Conservation (phyloP, 2,888 invertebrate genomes). For the Parapristionchus giblindavisi region DNA sequence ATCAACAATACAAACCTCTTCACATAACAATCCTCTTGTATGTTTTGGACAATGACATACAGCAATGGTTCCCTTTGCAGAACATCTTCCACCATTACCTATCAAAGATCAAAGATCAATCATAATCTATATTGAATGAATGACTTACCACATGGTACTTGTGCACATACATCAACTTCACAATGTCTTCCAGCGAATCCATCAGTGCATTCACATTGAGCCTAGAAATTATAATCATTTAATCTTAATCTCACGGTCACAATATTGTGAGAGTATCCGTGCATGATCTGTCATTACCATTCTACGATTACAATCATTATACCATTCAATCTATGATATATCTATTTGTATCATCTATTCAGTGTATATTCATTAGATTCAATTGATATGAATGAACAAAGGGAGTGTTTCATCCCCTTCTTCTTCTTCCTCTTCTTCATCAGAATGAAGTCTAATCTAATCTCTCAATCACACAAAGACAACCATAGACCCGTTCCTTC, state of each 20-base stretch:
- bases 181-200: slow-evolving; percentile 35
- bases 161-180: slow-evolving; percentile 33
- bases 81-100: slow-evolving; percentile 32
- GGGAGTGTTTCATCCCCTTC: too few species aligned
- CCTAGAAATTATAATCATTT: slow-evolving; percentile 22
- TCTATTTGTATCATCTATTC: too few species aligned
- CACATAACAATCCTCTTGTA: slow-evolving; percentile 56
- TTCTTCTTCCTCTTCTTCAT: background rate
- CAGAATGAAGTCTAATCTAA: slow-evolving; percentile 2
- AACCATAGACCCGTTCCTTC: too few species aligned
- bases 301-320: too few species aligned
- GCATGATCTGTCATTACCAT: background rate
- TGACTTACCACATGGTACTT: slow-evolving; percentile 36
- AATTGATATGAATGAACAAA: too few species aligned
- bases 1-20: slow-evolving; percentile 47
- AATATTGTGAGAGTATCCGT: background rate
- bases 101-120: background rate
- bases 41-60: slow-evolving; percentile 58
- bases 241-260: background rate
- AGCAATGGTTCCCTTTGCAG: slow-evolving; percentile 43
- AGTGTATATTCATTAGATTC: too few species aligned
- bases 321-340: too few species aligned
- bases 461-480: slow-evolving; percentile 26
- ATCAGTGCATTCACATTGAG: slow-evolving; percentile 20
- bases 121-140: background rate